Evolutionary conservation across 2,113 vertebrate species (phyloP), one percentile per base, ranked within the genome.

Genomic region (Sceloporus undulatus): DNA sequence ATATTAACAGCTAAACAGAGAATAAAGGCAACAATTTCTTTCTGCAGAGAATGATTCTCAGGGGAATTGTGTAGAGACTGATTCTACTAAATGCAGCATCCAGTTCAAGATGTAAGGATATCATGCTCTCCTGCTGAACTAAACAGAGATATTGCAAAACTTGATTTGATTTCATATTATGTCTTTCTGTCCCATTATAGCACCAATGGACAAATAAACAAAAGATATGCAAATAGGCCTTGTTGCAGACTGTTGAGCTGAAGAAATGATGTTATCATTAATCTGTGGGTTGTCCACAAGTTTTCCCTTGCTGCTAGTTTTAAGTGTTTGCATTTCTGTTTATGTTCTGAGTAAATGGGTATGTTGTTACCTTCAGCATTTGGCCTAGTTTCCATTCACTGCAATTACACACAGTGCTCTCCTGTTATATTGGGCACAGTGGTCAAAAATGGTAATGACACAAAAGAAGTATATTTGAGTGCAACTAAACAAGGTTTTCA

Each of bases 191-290:
- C 78, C 76, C 56, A 27, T 83, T 62, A 62, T 93, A 95, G 94
- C 90, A 93, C 85, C 93, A 89, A 52, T 1, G 29, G 88, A 86
- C 79, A 93, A 78, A 80, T 25, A 89, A 90, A 86, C 13, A 25
- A 89, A 75, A 90, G 79, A 85, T 80, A 85, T 40, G 59, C 66
- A n/a, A 59, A 85, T 0, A 93, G 85, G 84, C 0, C 0, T 82
- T 52, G 84, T 10, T 84, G 73, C 87, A 88, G 27, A 9, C 25
- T 73, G 85, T 6, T 21, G 42, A 62, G 2, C 77, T 87, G 34
- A 0, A 1, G n/a, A 73, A 25, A n/a, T 25, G 34, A 54, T 52
- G 6, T 66, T 85, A 34, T 27, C 42, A 0, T 0, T 82, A 68
- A 10, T 77, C 21, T 88, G 52, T n/a, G 18, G 52, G 27, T 0